Percentiles rank a stretch among this genome's conserved stretches.
Conservation (phyloP, 92 coral and sea anemone genomes). For the Umimayanthus chanpuru region DNA sequence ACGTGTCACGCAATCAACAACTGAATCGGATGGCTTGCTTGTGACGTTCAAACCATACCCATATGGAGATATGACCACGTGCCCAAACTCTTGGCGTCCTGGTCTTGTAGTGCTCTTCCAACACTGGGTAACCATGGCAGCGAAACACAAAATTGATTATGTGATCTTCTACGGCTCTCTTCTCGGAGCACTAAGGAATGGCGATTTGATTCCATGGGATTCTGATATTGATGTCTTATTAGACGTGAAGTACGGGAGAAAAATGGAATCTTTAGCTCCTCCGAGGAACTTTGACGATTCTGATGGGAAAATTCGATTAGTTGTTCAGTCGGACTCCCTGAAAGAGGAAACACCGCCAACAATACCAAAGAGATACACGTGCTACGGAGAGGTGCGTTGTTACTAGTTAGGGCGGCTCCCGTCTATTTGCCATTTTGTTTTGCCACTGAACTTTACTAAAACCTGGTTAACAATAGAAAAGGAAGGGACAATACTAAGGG, state of each 20-base stretch:
- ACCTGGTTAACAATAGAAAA: too few relatives aligned
- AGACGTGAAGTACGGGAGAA: constrained; percentile 46
- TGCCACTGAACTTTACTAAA: too few relatives aligned
- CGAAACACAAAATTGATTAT: constrained; percentile 63
- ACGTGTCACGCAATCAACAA: background rate
- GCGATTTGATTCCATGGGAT: constrained; percentile 80
- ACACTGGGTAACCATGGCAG: constrained; percentile 62
- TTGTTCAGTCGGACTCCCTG: constrained; percentile 71
- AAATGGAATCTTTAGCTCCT: constrained; percentile 45
- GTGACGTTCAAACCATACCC: background rate
- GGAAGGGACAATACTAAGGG: too few relatives aligned
- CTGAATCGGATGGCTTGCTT: background rate
- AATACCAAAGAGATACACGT: constrained; percentile 63
- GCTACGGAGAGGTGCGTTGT: constrained; percentile 67
- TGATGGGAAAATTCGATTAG: constrained; percentile 52
- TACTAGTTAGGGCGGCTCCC: background rate
- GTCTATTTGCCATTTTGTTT: too few relatives aligned
- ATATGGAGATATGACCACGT: background rate
- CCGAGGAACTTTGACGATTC: constrained; percentile 50
- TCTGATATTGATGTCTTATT: constrained; percentile 73
- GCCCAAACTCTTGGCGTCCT: constrained; percentile 54
- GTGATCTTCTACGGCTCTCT: constrained; percentile 68
- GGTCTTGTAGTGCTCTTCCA: constrained; percentile 49
- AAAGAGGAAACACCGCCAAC: constrained; percentile 33
- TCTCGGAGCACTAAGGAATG: constrained; percentile 70